Conservation (phyloP, 2,113 vertebrate species). For the Phrynosoma platyrhinos region DNA sequence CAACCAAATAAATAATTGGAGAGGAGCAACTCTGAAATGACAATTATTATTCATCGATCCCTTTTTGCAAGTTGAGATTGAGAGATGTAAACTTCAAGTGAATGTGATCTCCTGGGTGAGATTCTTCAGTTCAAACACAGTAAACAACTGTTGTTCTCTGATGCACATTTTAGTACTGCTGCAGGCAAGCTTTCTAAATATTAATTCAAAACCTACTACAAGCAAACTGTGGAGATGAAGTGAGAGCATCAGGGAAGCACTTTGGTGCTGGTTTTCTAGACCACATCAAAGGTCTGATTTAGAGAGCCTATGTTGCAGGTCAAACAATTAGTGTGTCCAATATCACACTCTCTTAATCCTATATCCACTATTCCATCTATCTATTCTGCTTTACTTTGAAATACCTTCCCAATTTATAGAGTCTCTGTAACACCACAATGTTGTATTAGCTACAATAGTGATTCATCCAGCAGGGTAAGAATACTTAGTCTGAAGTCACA, state of each 20-base stretch:
- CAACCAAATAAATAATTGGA: conserved; percentile 88
- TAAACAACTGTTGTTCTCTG: conserved; percentile 93
- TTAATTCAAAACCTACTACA: conserved; percentile 75
- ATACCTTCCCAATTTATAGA: background rate
- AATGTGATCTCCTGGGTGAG: conserved; percentile 83
- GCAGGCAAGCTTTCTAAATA: conserved; percentile 87
- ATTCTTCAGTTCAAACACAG: conserved; percentile 89
- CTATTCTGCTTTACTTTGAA: background rate
- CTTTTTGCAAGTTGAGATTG: conserved; percentile 81
- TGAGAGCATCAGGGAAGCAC: conserved; percentile 57
- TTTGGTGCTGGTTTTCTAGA: conserved; percentile 54
- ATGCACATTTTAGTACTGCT: conserved; percentile 92
- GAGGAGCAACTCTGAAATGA: conserved; percentile 79
- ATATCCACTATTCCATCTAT: conserved; percentile 4
- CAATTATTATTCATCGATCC: conserved; percentile 86
- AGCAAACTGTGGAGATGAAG: conserved; percentile 56
- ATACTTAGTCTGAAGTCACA: background rate
- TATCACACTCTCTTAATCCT: background rate
- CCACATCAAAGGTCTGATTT: conserved; percentile 49
- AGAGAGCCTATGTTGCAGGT: conserved; percentile 51
- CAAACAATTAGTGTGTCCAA: background rate
- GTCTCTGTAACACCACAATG: background rate
- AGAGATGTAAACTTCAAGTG: conserved; percentile 87
- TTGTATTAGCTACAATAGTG: background rate
- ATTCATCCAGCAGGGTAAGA: background rate